Evolutionary conservation across 1,140 invertebrate genomes (phyloP).

Genomic region (Trichomalopsis sarcophagae): DNA sequence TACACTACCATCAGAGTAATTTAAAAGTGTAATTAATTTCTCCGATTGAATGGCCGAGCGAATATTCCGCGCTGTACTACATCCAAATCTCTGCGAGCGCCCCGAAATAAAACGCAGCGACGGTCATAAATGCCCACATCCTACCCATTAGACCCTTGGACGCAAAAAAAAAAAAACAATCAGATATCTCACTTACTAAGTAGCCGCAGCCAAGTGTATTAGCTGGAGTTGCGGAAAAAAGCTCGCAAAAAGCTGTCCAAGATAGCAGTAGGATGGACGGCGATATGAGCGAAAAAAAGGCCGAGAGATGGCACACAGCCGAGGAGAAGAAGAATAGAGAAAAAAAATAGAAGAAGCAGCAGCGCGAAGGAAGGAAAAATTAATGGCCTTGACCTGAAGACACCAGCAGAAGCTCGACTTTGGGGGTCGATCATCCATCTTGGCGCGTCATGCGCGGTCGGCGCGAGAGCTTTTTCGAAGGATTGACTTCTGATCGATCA

Average conservation of each 20-base stretch:
- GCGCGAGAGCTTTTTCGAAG: background rate
- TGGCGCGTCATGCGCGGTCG: slow-evolving; percentile 6
- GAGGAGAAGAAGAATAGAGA: background rate
- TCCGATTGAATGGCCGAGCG: too few relatives aligned
- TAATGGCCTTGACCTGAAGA: slow-evolving; percentile 41
- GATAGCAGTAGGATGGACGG: background rate
- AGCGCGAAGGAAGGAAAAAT: slow-evolving; percentile 9
- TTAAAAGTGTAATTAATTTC: too few relatives aligned
- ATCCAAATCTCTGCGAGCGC: too few relatives aligned
- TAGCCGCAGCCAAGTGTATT: too few relatives aligned
- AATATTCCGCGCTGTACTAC: too few relatives aligned
- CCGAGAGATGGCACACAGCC: background rate
- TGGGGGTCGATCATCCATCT: slow-evolving; percentile 18
- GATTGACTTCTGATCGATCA: slow-evolving; percentile 49
- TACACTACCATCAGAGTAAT: too few relatives aligned
- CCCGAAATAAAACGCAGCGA: too few relatives aligned
- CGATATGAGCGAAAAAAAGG: background rate
- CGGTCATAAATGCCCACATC: too few relatives aligned
- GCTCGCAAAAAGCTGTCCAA: background rate
- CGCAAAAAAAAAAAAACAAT: background rate
- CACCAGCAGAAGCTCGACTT: background rate
- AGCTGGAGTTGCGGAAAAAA: background rate
- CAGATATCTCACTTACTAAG: background rate
- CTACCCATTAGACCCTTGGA: background rate
- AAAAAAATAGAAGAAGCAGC: background rate